phyloP scores from a whole-genome alignment of 1,140 invertebrate genomes.

The Eriosoma lanigerum region DNA sequence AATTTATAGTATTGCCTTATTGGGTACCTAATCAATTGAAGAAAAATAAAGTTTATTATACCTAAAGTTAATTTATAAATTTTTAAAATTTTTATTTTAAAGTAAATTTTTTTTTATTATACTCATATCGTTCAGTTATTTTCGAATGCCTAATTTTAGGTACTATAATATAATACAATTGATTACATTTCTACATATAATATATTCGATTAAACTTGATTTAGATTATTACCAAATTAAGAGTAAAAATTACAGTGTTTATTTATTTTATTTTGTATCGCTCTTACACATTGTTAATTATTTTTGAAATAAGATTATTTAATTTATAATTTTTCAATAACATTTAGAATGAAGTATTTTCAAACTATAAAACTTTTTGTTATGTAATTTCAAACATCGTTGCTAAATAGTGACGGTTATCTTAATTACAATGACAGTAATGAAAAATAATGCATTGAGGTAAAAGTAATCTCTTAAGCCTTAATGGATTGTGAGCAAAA shows the following conservation, averaged over 20 bases:
- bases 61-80: too few species aligned
- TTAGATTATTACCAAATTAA: neutral
- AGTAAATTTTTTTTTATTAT: too few species aligned
- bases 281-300: neutral
- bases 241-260: too few species aligned
- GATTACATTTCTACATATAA: too few species aligned
- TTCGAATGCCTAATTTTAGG: too few species aligned
- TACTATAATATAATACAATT: too few species aligned
- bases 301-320: neutral
- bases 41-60: too few species aligned
- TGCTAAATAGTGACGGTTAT: neutral
- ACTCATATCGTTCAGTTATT: too few species aligned
- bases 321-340: neutral
- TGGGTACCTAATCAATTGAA: too few species aligned
- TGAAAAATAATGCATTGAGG: neutral
- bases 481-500: neutral
- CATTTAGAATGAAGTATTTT: neutral
- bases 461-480: neutral
- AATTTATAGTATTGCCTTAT: too few species aligned
- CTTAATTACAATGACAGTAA: neutral
- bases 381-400: neutral
- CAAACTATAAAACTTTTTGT: neutral
- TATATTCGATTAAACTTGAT: too few species aligned
- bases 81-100: too few species aligned
- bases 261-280: constrained; percentile 1